phyloP scores from a whole-genome alignment of 2,113 vertebrate genomes.

The Cheirogaleus medius region DNA sequence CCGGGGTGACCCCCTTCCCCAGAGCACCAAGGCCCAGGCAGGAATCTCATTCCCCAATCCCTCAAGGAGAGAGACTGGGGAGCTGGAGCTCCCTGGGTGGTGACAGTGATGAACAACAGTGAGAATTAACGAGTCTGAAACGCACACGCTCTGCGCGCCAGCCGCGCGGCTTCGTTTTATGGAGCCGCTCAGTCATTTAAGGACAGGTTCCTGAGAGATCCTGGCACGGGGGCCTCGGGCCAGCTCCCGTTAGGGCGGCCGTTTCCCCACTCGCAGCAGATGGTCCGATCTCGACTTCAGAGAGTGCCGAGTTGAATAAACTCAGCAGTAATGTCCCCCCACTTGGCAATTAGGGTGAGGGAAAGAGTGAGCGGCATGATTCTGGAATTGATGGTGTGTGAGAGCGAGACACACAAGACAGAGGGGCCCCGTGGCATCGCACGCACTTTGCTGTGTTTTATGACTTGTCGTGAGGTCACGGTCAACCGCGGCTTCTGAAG shows the following conservation, averaged over 20 bases:
- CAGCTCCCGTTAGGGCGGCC: neutral
- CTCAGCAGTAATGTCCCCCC: neutral
- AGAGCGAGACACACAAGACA: too few species aligned
- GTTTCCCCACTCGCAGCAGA: neutral
- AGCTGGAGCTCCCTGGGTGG: neutral
- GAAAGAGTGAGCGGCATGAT: neutral
- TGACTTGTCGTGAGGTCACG: rapidly evolving
- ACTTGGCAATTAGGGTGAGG: neutral
- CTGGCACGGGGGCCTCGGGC: neutral
- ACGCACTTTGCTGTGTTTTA: rapidly evolving
- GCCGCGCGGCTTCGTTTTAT: rapidly evolving
- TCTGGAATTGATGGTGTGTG: neutral
- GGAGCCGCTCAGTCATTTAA: neutral
- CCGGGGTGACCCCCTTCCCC: rapidly evolving
- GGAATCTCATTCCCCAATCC: neutral
- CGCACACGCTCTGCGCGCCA: rapidly evolving
- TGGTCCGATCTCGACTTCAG: neutral
- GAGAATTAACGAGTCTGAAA: slow-evolving; percentile 14
- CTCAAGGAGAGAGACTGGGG: neutral
- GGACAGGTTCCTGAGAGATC: neutral
- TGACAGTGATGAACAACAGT: neutral
- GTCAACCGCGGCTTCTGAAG: neutral
- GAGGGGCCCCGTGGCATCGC: neutral
- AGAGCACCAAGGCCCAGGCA: neutral
- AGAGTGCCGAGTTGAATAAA: neutral